Percentiles rank a stretch among this genome's conserved stretches.
phyloP scores from a whole-genome alignment of 2,888 invertebrate species.

The Mayetiola destructor region DNA sequence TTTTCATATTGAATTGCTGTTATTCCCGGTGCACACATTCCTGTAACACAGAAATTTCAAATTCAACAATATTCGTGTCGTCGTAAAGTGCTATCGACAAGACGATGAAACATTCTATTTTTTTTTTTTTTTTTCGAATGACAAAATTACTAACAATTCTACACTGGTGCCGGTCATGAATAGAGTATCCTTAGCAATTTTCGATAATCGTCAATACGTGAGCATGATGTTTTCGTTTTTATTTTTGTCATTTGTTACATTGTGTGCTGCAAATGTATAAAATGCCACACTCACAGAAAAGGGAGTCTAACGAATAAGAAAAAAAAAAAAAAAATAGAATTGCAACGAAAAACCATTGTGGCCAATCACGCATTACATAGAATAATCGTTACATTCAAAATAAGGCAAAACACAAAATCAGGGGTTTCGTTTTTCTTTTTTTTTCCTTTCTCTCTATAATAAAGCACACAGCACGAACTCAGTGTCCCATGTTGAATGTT shows the following conservation, averaged over 20 bases:
- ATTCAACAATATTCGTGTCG: no score
- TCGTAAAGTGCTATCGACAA: no score
- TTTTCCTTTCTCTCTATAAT: no score
- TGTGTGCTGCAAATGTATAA: not conserved
- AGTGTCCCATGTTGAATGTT: no score
- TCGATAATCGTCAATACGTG: not conserved
- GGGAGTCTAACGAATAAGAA: no score
- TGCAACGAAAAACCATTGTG: not conserved
- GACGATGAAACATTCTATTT: no score
- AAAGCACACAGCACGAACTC: slow-evolving; percentile 1
- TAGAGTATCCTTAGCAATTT: no score
- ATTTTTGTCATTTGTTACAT: not conserved
- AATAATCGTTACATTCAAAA: not conserved
- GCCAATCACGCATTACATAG: not conserved
- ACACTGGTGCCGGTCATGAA: no score
- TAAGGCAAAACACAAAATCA: not conserved
- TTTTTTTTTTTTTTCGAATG: slow-evolving; percentile 6
- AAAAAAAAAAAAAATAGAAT: not conserved
- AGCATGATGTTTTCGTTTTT: not conserved
- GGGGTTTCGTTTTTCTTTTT: not conserved
- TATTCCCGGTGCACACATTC: no score
- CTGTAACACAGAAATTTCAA: no score
- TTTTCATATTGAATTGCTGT: no score
- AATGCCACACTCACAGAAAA: not conserved
- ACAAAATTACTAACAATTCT: no score